Conservation (phyloP, 2,113 vertebrate genomes). For the Otis tarda region DNA sequence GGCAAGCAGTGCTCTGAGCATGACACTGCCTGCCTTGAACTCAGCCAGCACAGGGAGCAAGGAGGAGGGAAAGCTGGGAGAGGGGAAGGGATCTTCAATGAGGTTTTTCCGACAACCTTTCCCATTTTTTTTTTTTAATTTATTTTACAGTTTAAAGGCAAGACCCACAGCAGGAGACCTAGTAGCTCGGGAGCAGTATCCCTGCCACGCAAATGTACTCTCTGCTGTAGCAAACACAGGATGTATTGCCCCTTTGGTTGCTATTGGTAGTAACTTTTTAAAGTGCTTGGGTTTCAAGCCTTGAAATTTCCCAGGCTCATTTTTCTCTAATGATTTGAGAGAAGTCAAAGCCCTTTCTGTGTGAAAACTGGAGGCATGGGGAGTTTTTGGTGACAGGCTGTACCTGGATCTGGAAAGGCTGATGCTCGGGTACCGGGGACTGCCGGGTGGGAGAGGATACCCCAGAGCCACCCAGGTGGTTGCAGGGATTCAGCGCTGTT, state of each 20-base stretch:
- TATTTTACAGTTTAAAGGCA: background rate
- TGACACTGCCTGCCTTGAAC: background rate
- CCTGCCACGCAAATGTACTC: background rate
- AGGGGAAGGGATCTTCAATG: background rate
- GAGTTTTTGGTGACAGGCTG: background rate
- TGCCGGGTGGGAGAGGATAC: background rate
- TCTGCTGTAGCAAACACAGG: background rate
- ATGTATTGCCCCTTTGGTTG: background rate
- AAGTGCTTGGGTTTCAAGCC: background rate
- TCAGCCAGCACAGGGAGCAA: background rate
- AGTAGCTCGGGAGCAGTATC: background rate
- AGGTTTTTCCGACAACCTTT: background rate
- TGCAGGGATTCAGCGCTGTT: background rate
- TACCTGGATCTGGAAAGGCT: background rate
- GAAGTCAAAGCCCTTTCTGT: background rate
- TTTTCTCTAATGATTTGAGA: background rate
- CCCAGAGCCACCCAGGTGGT: rapidly evolving
- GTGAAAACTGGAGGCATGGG: background rate
- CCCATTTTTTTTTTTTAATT: background rate
- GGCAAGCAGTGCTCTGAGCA: background rate
- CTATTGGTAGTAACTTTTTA: background rate
- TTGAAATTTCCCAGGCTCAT: background rate
- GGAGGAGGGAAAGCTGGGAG: background rate
- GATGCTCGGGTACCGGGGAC: rapidly evolving
- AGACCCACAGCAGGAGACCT: background rate